These are phyloP conservation scores for Heteractis magnifica DNA, from an alignment of 92 coral and sea anemone species.

Conservation along the genomic window DNA sequence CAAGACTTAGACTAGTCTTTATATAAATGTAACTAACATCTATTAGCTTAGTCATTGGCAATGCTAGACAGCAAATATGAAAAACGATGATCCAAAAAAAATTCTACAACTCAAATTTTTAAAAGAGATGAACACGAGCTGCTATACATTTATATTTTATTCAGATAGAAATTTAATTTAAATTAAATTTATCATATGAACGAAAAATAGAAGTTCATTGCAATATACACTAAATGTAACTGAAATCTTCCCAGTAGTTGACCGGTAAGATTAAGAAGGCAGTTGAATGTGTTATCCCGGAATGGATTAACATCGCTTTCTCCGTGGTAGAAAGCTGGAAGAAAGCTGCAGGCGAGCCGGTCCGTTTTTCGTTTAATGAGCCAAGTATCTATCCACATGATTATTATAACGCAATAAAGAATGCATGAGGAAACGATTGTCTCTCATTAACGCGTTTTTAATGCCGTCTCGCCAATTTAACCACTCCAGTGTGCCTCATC, in stretches of 20 bases:
- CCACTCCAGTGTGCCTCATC: conserved; percentile 24
- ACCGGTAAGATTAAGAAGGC: neutral
- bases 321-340: neutral
- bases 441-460: conserved; percentile 47
- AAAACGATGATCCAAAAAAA: no score
- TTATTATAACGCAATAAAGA: conserved; percentile 30
- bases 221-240: no score
- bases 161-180: no score
- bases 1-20: no score
- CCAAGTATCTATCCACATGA: conserved; percentile 20
- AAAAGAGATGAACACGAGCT: no score
- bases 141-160: no score
- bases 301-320: neutral
- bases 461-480: conserved; percentile 27
- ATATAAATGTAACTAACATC: no score
- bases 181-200: no score
- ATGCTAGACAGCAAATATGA: no score
- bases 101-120: no score
- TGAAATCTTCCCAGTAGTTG: neutral
- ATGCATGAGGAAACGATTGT: conserved; percentile 36
- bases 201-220: no score
- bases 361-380: conserved; percentile 24
- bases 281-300: neutral
- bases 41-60: no score
- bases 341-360: conserved; percentile 15